Percentiles rank a stretch among this genome's conserved stretches.
These are phyloP conservation scores for Hydrolagus colliei DNA, from an alignment of 2,797 vertebrate genomes.

Conservation along the genomic window DNA sequence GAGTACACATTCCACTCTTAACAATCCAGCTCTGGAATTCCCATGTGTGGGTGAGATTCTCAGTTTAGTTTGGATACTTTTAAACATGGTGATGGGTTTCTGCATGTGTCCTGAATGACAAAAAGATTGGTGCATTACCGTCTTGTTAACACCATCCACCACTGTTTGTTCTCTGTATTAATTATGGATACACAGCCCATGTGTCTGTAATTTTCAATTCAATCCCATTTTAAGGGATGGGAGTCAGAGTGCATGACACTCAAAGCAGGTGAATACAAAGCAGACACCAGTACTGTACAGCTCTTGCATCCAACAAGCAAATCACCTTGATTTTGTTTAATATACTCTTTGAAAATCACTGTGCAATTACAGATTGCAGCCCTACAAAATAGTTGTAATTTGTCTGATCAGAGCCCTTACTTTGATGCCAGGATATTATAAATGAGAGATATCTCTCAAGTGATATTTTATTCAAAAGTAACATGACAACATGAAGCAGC, in stretches of 20 bases:
- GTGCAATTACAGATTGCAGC: neutral
- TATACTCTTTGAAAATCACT: neutral
- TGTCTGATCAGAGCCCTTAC: neutral
- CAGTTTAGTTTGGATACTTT: no score
- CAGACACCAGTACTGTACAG: neutral
- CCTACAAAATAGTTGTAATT: neutral
- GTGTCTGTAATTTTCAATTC: neutral
- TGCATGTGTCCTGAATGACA: no score
- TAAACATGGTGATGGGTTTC: no score
- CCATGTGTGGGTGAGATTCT: no score
- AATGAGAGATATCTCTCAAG: neutral
- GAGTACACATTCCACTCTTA: no score
- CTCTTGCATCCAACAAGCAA: neutral
- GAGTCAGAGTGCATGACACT: neutral
- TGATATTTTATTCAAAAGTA: conserved; percentile 2
- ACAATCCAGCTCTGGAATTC: no score
- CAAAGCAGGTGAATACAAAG: neutral
- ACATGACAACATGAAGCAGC: neutral
- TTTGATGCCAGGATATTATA: conserved; percentile 6
- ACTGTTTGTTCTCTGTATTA: neutral
- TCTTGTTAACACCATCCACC: neutral
- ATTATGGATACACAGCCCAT: neutral
- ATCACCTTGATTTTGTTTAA: neutral
- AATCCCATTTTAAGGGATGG: neutral
- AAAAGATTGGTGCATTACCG: neutral